Conservation (phyloP, 2,888 invertebrate genomes). For the Protodeltote pygarga region DNA sequence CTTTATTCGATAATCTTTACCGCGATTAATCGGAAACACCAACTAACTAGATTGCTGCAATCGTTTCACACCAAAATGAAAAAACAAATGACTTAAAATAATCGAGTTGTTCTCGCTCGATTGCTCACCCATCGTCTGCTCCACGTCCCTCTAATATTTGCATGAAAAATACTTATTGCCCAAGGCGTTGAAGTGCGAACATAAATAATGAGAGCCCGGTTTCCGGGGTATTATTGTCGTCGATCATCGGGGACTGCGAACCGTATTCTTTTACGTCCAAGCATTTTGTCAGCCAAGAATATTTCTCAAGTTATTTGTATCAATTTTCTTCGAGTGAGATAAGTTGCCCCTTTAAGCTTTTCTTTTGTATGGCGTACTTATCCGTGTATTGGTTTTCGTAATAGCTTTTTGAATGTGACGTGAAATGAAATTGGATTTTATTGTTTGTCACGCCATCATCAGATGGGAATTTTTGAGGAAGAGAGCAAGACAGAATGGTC, state of each 20-base stretch:
- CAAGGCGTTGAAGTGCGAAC: slow-evolving; percentile 69
- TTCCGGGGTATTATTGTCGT: slow-evolving; percentile 71
- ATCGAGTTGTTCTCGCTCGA: slow-evolving; percentile 31
- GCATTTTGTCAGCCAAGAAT: slow-evolving; percentile 47
- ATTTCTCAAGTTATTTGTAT: slow-evolving; percentile 50
- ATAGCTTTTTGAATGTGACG: slow-evolving; percentile 36
- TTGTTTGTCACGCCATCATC: too few species aligned
- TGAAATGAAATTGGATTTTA: slow-evolving; percentile 29
- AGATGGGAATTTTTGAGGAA: too few species aligned
- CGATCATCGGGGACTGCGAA: slow-evolving; percentile 63
- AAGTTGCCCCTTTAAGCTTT: slow-evolving; percentile 29
- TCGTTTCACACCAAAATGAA: background rate
- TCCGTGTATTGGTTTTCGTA: slow-evolving; percentile 31
- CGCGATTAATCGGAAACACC: slow-evolving; percentile 5
- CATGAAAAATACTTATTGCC: slow-evolving; percentile 71
- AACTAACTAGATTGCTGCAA: slow-evolving; percentile 6
- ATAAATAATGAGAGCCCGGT: slow-evolving; percentile 74
- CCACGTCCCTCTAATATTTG: slow-evolving; percentile 65
- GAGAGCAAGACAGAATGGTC: too few species aligned
- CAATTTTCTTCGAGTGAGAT: slow-evolving; percentile 47
- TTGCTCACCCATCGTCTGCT: slow-evolving; percentile 45
- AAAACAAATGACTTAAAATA: slow-evolving; percentile 33
- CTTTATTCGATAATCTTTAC: too few species aligned
- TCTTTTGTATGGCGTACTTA: slow-evolving; percentile 19
- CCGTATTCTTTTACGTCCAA: slow-evolving; percentile 56